A percentile compares a stretch with the other conserved stretches of the same genome.
phyloP scores from a whole-genome alignment of 2,888 invertebrate species.

The Xestia c-nigrum region DNA sequence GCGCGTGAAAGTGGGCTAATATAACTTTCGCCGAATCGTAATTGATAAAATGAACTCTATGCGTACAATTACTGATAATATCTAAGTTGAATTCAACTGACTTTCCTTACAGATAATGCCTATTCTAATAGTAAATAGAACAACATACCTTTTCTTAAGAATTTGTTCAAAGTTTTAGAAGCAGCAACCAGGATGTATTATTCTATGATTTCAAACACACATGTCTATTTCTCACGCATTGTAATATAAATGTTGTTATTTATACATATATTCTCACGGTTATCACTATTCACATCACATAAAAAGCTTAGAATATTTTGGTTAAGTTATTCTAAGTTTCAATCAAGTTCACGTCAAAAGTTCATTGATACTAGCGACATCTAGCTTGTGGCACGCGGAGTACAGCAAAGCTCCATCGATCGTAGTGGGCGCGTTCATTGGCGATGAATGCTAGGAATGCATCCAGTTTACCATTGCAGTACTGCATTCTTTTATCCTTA shows the following conservation, averaged over 20 bases:
- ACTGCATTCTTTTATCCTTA: constrained; percentile 62
- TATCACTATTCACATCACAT: constrained; percentile 84
- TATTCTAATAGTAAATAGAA: constrained; percentile 62
- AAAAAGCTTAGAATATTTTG: constrained; percentile 88
- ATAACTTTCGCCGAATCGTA: constrained; percentile 66
- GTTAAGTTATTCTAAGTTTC: constrained; percentile 88
- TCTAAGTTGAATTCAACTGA: constrained; percentile 26
- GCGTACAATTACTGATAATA: constrained; percentile 8
- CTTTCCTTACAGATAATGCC: constrained; percentile 35
- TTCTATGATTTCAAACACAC: constrained; percentile 72
- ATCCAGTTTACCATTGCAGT: constrained; percentile 73
- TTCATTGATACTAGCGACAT: constrained; percentile 85
- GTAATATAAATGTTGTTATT: constrained; percentile 77
- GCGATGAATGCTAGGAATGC: constrained; percentile 74
- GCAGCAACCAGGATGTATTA: constrained; percentile 69
- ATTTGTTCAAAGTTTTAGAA: constrained; percentile 63
- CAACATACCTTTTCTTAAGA: constrained; percentile 73
- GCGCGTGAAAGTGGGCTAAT: constrained; percentile 72
- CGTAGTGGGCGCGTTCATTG: constrained; percentile 78
- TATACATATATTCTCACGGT: constrained; percentile 78
- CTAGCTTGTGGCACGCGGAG: constrained; percentile 82
- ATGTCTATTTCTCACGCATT: constrained; percentile 77
- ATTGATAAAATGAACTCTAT: constrained; percentile 18
- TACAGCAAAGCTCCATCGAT: constrained; percentile 84
- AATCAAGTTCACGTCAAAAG: constrained; percentile 90